These are phyloP conservation scores for Phyllostomus hastatus DNA, from an alignment of 2,113 vertebrate species.

Conservation along the genomic window DNA sequence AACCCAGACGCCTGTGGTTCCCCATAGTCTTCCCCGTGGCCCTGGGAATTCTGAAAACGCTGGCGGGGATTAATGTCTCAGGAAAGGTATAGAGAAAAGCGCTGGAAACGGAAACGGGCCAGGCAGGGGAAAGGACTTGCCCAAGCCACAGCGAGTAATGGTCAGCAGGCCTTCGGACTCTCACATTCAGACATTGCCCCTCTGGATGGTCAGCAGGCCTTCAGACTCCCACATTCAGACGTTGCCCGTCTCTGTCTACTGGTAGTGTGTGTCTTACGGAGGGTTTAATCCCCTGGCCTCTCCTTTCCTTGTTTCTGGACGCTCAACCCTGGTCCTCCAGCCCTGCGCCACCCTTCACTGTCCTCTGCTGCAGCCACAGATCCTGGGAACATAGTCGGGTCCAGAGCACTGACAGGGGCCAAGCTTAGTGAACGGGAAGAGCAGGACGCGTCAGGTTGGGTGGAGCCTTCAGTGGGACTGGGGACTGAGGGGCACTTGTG, in stretches of 20 bases:
- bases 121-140: background rate
- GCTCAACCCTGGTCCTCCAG: background rate
- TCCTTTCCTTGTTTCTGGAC: slow-evolving; percentile 40
- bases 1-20: background rate
- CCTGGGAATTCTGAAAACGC: background rate
- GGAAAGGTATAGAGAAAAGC: background rate
- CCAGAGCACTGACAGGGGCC: background rate
- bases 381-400: background rate
- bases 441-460: background rate
- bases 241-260: background rate
- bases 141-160: background rate
- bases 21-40: background rate
- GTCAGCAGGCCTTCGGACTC: background rate
- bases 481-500: background rate
- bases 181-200: too few species aligned
- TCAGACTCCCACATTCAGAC: background rate
- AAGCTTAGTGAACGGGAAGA: background rate
- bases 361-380: slow-evolving; percentile 7
- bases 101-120: background rate
- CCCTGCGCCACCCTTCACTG: background rate
- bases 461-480: too few species aligned
- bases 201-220: background rate
- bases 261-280: background rate
- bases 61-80: background rate
- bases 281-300: background rate